Base-by-base conservation (phyloP, 2,888 invertebrate species). In the Sesamia inferens region DNA sequence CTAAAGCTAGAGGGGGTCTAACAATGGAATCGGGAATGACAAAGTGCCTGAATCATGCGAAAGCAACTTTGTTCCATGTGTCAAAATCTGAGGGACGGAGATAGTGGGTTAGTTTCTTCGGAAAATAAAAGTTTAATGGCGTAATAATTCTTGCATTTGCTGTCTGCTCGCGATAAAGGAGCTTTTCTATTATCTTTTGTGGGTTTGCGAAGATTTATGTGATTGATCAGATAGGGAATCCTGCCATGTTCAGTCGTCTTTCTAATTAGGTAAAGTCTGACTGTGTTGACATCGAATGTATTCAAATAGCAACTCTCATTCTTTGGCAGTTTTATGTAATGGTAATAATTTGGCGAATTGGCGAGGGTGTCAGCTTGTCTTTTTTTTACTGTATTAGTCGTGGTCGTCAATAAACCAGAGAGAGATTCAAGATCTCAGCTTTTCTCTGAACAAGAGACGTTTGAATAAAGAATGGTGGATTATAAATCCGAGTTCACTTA, bases 1-100 rank as follows among this genome's bases (percentile, higher is more conserved):
- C 90, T 89, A 92, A 89, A 91, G 92, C 89, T 88, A 90, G 90
- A 89, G 89, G 85, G 88, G 83, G 89, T 88, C 88, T 87, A 88
- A 93, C 91, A 92, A 94, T 90, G 84, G 90, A 88, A 85, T 64
- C 65, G 70, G 70, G 79, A 79, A 87, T 89, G 90, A 89, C 87
- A 87, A 87, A 86, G 86, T 88, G 78, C 86, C 86, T 86, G 80
- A 76, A 76, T 86, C 84, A 87, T 87, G 79, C 78, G 79, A 85
- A 82, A 70, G 79, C 68, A 82, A 85, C 85, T 87, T 89, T 87
- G 86, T 83, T 77, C 80, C 70, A 57, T 76, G 73, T 83, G 85
- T 85, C 85, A 83, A 79, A 83, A 82, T 76, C 68, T 76, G 75
- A 82, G 79, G 71, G 77, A 74, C 61, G 78, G 65, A 82, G 78